These are phyloP conservation scores for Tinea pellionella DNA, from an alignment of 2,888 invertebrate species.

Conservation along the genomic window DNA sequence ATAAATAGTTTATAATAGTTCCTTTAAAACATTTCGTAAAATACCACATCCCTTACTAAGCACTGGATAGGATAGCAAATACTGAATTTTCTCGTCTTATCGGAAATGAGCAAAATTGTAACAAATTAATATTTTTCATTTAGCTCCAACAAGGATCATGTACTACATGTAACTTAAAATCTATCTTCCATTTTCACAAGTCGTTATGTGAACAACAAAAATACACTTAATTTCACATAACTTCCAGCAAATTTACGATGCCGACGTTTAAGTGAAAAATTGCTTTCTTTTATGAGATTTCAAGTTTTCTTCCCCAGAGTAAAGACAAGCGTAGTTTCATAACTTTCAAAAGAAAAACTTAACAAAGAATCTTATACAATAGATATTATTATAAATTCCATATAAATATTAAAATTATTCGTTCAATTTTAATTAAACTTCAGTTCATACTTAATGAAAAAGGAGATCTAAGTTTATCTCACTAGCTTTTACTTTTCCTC, in stretches of 20 bases:
- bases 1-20: too few species aligned
- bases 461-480: neutral
- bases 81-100: neutral
- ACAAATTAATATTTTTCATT: neutral
- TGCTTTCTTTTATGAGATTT: slow-evolving; percentile 45
- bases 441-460: neutral
- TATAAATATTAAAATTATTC: neutral
- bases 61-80: too few species aligned
- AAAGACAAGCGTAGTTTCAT: neutral
- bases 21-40: too few species aligned
- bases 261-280: slow-evolving; percentile 43
- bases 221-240: slow-evolving; percentile 47
- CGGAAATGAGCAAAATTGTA: neutral
- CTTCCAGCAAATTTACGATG: slow-evolving; percentile 41
- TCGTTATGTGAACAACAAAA: slow-evolving; percentile 32
- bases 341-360: neutral
- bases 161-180: neutral
- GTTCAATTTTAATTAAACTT: too few species aligned
- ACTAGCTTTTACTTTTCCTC: neutral
- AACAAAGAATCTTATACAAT: neutral
- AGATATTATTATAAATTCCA: neutral
- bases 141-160: neutral
- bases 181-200: neutral
- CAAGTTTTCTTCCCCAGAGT: slow-evolving; percentile 20
- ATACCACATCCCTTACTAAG: too few species aligned